Conservation (phyloP, 2,888 invertebrate species). For the Cephus spinipes region DNA sequence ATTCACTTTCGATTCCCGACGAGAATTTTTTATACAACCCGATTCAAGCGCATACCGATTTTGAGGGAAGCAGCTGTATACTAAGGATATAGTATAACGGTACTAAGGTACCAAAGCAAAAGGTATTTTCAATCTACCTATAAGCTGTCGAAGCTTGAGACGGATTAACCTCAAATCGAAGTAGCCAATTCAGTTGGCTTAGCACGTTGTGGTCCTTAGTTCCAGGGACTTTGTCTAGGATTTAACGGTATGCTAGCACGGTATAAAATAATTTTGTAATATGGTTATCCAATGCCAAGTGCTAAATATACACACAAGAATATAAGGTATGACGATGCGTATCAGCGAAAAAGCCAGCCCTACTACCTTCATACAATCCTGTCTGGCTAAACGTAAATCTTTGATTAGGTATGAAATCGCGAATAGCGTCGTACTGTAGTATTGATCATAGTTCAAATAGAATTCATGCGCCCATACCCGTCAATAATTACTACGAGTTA, state of each 20-base stretch:
- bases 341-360: neutral
- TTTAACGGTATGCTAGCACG: no score
- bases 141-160: conserved; percentile 16
- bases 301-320: neutral
- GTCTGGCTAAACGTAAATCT: neutral
- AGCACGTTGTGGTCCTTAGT: conserved; percentile 16
- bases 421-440: neutral
- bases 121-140: conserved; percentile 5
- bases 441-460: neutral
- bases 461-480: neutral
- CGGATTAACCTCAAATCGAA: conserved; percentile 17
- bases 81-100: no score
- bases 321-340: neutral
- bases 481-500: neutral
- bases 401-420: neutral
- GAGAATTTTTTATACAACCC: neutral
- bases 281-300: neutral
- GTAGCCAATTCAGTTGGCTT: conserved; percentile 15
- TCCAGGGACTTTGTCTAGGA: neutral
- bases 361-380: neutral
- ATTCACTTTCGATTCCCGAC: neutral
- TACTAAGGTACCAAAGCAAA: no score
- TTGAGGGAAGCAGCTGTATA: no score
- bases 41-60: no score
- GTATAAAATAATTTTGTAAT: neutral